These are phyloP conservation scores for Smittia sp. DNA, from an alignment of 2,888 invertebrate species.

Conservation along the genomic window DNA sequence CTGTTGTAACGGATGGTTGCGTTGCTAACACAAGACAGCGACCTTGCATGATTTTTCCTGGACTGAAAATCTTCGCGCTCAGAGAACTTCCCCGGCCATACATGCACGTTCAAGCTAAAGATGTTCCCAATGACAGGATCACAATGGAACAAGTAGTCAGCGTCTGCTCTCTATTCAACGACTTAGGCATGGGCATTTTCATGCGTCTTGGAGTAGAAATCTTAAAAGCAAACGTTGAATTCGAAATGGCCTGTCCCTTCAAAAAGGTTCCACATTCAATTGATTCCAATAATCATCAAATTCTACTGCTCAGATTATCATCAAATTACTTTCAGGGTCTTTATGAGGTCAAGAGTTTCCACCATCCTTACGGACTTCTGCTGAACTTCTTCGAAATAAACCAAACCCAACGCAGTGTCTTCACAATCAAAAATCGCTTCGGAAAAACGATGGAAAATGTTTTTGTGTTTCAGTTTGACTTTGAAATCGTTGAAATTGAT, in stretches of 20 bases:
- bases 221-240: neutral
- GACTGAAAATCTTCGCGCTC: neutral
- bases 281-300: no score
- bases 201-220: neutral
- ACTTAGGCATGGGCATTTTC: neutral
- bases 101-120: neutral
- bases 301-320: no score
- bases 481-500: neutral
- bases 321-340: no score
- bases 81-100: neutral
- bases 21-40: neutral
- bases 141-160: neutral
- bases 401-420: neutral
- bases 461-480: neutral
- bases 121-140: neutral
- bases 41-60: neutral
- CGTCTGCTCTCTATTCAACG: neutral
- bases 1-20: neutral
- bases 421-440: neutral
- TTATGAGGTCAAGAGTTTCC: neutral
- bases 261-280: neutral
- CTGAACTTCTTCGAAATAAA: neutral
- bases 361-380: neutral
- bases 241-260: neutral
- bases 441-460: neutral